Percentiles rank a stretch among this genome's conserved stretches.
phyloP scores from a whole-genome alignment of 2,888 invertebrate species.

The Drosophila stalkeri region DNA sequence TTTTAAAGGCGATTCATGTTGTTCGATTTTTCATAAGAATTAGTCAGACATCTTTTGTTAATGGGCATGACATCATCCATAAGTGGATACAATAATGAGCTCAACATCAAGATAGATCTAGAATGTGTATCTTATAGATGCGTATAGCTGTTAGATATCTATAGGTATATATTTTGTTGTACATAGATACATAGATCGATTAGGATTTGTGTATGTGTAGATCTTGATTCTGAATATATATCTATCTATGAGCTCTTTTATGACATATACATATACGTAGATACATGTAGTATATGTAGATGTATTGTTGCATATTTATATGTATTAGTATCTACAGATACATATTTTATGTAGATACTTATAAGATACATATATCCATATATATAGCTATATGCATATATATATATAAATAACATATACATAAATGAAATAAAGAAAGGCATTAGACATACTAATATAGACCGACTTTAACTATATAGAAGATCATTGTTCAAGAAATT shows the following conservation, averaged over 20 bases:
- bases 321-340: not conserved
- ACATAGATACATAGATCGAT: not conserved
- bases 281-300: not conserved
- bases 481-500: too few relatives aligned
- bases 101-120: not conserved
- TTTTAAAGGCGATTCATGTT: not conserved
- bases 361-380: not conserved
- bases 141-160: not conserved
- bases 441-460: too few relatives aligned
- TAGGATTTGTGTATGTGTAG: too few relatives aligned
- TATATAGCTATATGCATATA: too few relatives aligned
- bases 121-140: not conserved
- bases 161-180: not conserved
- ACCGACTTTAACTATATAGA: too few relatives aligned
- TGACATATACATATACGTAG: not conserved
- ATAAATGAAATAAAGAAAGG: too few relatives aligned
- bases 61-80: conserved; percentile 6
- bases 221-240: too few relatives aligned
- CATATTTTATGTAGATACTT: not conserved
- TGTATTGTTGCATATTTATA: too few relatives aligned
- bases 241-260: not conserved
- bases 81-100: not conserved
- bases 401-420: too few relatives aligned
- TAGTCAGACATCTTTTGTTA: conserved; percentile 9
- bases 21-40: not conserved